phyloP scores from a whole-genome alignment of 1,140 invertebrate genomes.

The Harpegnathos saltator region DNA sequence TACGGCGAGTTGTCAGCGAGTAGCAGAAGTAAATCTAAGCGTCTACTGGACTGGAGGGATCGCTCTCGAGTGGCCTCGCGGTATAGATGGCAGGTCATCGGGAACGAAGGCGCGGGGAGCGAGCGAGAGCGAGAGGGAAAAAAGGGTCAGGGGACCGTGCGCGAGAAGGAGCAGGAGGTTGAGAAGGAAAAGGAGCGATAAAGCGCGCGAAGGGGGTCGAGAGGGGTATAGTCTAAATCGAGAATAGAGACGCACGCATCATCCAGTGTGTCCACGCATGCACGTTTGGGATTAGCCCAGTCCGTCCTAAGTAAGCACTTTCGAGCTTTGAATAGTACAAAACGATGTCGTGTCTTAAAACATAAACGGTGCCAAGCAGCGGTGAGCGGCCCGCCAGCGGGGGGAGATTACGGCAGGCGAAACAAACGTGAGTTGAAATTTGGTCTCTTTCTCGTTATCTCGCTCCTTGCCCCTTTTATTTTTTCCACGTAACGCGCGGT shows the following conservation, averaged over 20 bases:
- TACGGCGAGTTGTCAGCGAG: slow-evolving; percentile 70
- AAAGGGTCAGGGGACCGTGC: slow-evolving; percentile 5
- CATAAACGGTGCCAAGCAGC: slow-evolving; percentile 13
- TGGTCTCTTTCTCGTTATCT: neutral
- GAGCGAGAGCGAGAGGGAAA: neutral
- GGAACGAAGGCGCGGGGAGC: neutral
- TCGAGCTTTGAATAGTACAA: slow-evolving; percentile 42
- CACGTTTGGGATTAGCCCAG: slow-evolving; percentile 69
- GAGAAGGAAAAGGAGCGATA: neutral
- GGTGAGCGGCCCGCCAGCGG: neutral
- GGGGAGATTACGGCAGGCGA: neutral
- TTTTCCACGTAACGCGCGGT: neutral
- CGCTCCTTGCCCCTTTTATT: neutral
- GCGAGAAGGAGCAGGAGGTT: slow-evolving; percentile 19
- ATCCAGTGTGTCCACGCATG: slow-evolving; percentile 73
- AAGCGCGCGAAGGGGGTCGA: slow-evolving; percentile 5
- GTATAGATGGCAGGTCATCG: slow-evolving; percentile 28
- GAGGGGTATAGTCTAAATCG: slow-evolving; percentile 41
- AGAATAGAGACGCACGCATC: slow-evolving; percentile 62
- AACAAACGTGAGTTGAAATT: neutral
- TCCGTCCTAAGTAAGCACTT: slow-evolving; percentile 72
- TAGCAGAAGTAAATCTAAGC: slow-evolving; percentile 69
- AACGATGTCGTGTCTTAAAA: slow-evolving; percentile 61
- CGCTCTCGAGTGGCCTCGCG: slow-evolving; percentile 64
- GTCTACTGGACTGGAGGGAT: slow-evolving; percentile 56